Evolutionary conservation across 1,140 invertebrate genomes (phyloP).

Genomic region (Anastatus disparis): DNA sequence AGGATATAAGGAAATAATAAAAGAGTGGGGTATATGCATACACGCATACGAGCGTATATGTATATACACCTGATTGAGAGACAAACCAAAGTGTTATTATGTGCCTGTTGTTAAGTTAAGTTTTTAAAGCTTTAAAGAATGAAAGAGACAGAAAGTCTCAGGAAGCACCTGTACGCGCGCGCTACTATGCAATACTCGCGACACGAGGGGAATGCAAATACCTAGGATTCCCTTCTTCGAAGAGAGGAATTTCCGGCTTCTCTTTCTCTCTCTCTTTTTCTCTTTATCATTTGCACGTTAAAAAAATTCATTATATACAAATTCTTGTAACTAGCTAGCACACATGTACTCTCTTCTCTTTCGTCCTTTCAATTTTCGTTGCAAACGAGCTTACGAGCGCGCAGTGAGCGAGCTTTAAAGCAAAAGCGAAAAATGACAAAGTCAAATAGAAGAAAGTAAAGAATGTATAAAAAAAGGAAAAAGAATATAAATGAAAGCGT

Average conservation of each 20-base stretch:
- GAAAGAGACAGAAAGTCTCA: too few species aligned
- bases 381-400: not conserved
- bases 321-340: constrained; percentile 38
- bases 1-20: not conserved
- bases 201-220: constrained; percentile 45
- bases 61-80: constrained; percentile 47
- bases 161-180: constrained; percentile 47
- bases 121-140: too few species aligned
- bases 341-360: constrained; percentile 41
- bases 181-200: constrained; percentile 29
- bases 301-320: constrained; percentile 41
- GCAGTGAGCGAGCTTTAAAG: not conserved
- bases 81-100: too few species aligned
- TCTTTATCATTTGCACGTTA: not conserved
- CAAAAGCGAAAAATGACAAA: not conserved
- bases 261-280: constrained; percentile 15
- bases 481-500: too few species aligned
- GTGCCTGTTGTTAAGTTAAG: too few species aligned
- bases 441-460: not conserved
- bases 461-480: not conserved
- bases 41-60: not conserved
- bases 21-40: not conserved
- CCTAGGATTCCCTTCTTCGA: constrained; percentile 38
- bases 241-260: constrained; percentile 43
- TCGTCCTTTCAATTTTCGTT: not conserved